phyloP scores from a whole-genome alignment of 2,888 invertebrate species.

The Standfussiana lucernea region DNA sequence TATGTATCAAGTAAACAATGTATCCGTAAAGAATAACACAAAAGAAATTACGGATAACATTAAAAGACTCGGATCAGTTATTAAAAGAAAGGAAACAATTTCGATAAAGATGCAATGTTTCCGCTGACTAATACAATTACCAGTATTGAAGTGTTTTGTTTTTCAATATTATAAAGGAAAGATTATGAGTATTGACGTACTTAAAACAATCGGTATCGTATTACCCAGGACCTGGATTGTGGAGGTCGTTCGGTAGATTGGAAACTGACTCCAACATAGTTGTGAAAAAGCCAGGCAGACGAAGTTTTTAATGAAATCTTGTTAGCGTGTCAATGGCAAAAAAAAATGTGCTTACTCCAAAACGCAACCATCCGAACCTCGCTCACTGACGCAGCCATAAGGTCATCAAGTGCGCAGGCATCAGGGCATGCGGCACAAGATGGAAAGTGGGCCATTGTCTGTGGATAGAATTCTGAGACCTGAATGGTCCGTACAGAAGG shows the following conservation, averaged over 20 bases:
- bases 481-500: neutral
- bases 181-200: neutral
- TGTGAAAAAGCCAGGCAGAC: too few species aligned
- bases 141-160: conserved; percentile 33
- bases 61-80: neutral
- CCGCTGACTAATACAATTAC: conserved; percentile 10
- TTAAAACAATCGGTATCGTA: neutral
- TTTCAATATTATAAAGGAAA: neutral
- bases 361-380: neutral
- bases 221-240: neutral
- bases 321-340: too few species aligned
- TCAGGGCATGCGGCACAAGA: neutral
- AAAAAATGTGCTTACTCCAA: neutral
- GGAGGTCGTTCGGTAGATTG: neutral
- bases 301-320: neutral
- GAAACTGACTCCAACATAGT: neutral
- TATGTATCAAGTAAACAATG: neutral
- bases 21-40: neutral
- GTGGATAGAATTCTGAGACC: neutral
- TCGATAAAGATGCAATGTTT: conserved; percentile 15
- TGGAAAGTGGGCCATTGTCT: neutral
- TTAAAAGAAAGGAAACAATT: neutral
- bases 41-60: neutral
- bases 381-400: neutral
- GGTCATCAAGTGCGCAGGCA: neutral